These are phyloP conservation scores for Periphyllus acericola DNA, from an alignment of 2,888 invertebrate genomes.

Conservation along the genomic window DNA sequence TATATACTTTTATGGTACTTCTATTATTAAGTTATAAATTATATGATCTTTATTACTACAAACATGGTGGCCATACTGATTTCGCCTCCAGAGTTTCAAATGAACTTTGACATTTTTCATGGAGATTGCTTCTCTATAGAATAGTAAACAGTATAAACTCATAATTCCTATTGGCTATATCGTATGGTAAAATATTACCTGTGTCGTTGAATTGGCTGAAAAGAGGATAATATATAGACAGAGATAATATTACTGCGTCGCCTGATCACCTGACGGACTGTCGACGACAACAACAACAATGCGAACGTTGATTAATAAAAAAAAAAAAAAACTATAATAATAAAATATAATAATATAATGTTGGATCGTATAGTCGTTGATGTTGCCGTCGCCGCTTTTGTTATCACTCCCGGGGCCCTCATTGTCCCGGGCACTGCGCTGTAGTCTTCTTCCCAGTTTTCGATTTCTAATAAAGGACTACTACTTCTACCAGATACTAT, in stretches of 20 bases:
- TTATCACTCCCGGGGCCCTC: slow-evolving; percentile 42
- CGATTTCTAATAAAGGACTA: slow-evolving; percentile 55
- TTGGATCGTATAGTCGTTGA: slow-evolving; percentile 23
- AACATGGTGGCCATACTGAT: no score
- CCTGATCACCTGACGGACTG: neutral
- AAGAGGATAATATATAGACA: neutral
- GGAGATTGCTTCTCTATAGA: neutral
- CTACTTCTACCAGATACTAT: slow-evolving; percentile 2
- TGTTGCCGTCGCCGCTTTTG: slow-evolving; percentile 52
- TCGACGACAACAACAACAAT: slow-evolving; percentile 35
- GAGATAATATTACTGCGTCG: neutral
- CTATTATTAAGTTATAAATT: no score
- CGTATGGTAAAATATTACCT: neutral
- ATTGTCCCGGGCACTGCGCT: slow-evolving; percentile 30
- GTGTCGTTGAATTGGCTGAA: neutral
- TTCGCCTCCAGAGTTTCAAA: neutral
- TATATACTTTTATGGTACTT: no score
- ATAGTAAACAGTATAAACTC: no score
- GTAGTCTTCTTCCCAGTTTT: slow-evolving; percentile 47
- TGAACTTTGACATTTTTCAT: neutral
- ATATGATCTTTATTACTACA: no score
- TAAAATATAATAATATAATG: slow-evolving; percentile 45
- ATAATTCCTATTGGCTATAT: neutral
- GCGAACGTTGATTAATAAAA: slow-evolving; percentile 53
- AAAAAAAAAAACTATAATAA: neutral